These are phyloP conservation scores for Myotis daubentonii DNA, from an alignment of 2,797 vertebrate species.

Conservation along the genomic window DNA sequence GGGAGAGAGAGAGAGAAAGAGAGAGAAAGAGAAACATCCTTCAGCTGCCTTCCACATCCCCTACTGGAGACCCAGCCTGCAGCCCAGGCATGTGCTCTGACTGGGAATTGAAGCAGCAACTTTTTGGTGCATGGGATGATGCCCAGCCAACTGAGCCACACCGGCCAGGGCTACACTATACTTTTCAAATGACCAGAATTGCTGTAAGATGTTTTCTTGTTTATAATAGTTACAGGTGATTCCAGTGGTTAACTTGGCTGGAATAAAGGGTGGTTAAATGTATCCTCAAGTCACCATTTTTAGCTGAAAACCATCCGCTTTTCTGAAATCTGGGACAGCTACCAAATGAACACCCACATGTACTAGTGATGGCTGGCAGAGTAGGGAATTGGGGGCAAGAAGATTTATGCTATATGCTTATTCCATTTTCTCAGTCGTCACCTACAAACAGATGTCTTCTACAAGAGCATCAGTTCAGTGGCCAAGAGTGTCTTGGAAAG, in stretches of 20 bases:
- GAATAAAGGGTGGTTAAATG: conserved; percentile 58
- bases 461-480: conserved; percentile 49
- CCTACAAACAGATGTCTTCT: conserved; percentile 75
- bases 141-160: background rate
- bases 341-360: conserved; percentile 68
- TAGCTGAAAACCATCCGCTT: conserved; percentile 57
- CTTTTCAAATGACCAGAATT: background rate
- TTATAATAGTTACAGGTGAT: conserved; percentile 16
- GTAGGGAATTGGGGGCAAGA: conserved; percentile 48
- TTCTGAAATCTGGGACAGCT: conserved; percentile 70
- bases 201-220: background rate
- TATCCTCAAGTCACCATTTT: conserved; percentile 66
- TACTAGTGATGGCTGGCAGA: conserved; percentile 70
- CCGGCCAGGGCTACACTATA: background rate
- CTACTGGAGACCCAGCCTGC: background rate
- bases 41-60: background rate
- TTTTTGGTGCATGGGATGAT: background rate
- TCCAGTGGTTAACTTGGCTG: conserved; percentile 54
- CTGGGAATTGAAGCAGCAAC: background rate
- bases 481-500: conserved; percentile 69
- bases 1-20: background rate
- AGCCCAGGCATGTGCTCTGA: background rate
- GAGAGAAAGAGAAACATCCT: background rate
- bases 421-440: conserved; percentile 67
- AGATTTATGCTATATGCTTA: conserved; percentile 58